A percentile compares a stretch with the other conserved stretches of the same genome.
Evolutionary conservation across 2,888 invertebrate genomes (phyloP).

Genomic region (Micropterix aruncella): DNA sequence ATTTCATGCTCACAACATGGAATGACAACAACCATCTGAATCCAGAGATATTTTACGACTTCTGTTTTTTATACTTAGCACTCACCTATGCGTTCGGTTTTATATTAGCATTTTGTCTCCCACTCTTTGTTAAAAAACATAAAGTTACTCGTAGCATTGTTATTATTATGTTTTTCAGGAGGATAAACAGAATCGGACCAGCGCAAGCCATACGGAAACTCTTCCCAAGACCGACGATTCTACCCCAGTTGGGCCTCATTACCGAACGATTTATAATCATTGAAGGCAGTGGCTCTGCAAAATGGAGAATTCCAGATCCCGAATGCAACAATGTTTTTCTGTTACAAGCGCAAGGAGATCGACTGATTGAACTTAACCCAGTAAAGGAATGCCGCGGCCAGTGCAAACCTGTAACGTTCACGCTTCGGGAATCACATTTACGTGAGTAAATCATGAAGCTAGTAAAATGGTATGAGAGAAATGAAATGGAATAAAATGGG

Average conservation of each 20-base stretch:
- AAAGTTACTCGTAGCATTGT: conserved; percentile 16
- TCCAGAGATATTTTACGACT: too few species aligned
- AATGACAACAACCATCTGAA: too few species aligned
- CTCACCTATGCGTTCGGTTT: too few species aligned
- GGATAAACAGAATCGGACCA: conserved; percentile 62
- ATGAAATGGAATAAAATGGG: too few species aligned
- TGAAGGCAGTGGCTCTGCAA: conserved; percentile 47
- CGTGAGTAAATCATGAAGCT: conserved; percentile 65
- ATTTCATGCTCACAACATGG: too few species aligned
- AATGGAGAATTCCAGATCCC: conserved; percentile 60
- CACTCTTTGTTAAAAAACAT: too few species aligned
- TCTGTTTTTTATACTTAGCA: too few species aligned
- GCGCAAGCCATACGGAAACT: conserved; percentile 56
- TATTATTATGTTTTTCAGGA: conserved; percentile 37
- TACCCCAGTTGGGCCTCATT: conserved; percentile 60
- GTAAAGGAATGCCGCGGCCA: conserved; percentile 58
- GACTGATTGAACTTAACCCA: conserved; percentile 60
- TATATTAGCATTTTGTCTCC: too few species aligned
- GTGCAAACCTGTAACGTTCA: conserved; percentile 57
- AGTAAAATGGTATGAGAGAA: too few species aligned
- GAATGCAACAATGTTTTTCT: conserved; percentile 73
- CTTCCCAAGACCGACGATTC: conserved; percentile 56
- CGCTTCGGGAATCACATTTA: conserved; percentile 57
- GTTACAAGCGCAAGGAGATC: conserved; percentile 55
- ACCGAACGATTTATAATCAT: conserved; percentile 69